These are phyloP conservation scores for Penelope pileata DNA, from an alignment of 2,113 vertebrate genomes.

Conservation along the genomic window DNA sequence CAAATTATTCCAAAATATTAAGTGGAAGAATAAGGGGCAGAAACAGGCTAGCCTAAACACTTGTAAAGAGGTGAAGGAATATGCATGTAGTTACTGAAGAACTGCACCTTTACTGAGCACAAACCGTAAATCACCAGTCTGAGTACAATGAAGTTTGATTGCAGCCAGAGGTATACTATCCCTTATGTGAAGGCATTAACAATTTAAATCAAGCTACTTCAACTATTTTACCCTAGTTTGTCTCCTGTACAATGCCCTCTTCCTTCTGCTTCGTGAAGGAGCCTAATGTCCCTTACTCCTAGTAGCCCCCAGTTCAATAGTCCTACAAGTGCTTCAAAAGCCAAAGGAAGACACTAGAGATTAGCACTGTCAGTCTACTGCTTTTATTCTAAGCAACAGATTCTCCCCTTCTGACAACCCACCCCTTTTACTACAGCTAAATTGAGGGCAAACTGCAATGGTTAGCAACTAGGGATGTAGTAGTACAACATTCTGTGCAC, in stretches of 20 bases:
- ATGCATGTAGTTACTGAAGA: constrained; percentile 72
- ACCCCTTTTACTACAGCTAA: neutral
- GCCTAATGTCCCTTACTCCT: neutral
- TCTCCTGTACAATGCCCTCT: neutral
- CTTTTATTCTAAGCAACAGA: neutral
- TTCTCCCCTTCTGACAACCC: neutral
- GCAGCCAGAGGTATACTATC: constrained; percentile 84
- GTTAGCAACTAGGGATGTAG: constrained; percentile 9
- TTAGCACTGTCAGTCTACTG: neutral
- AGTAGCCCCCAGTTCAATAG: neutral
- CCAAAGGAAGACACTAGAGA: constrained; percentile 30
- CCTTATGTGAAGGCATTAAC: constrained; percentile 82
- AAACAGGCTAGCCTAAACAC: constrained; percentile 70
- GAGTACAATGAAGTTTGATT: constrained; percentile 75
- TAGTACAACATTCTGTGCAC: neutral
- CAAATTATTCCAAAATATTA: constrained; percentile 61
- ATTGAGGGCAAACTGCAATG: constrained; percentile 30
- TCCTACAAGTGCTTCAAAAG: constrained; percentile 26
- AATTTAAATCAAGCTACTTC: constrained; percentile 64
- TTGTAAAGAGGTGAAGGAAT: constrained; percentile 58
- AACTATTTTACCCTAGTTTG: neutral
- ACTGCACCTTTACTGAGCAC: constrained; percentile 68
- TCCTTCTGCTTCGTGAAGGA: neutral
- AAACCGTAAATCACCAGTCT: constrained; percentile 74
- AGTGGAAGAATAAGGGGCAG: constrained; percentile 71